These are phyloP conservation scores for Takifugu rubripes DNA, from an alignment of 2,797 vertebrate genomes.

Conservation along the genomic window DNA sequence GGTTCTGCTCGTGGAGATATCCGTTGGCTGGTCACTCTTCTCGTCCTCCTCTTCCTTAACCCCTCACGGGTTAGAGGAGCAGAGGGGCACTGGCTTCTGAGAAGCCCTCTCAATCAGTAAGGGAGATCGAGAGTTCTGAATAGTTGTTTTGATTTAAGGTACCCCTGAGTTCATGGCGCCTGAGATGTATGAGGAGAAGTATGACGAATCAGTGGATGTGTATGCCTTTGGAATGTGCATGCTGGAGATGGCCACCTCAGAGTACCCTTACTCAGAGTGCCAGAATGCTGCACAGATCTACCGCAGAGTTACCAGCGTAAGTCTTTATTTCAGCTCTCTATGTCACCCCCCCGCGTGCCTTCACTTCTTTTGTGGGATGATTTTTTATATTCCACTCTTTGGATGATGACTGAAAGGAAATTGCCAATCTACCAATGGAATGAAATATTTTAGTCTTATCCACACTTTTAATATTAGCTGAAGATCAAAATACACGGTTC, in stretches of 20 bases:
- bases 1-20: slow-evolving; percentile 64
- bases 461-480: too few relatives aligned
- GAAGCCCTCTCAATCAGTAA: slow-evolving; percentile 78
- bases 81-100: slow-evolving; percentile 77
- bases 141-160: slow-evolving; percentile 99
- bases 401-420: background rate
- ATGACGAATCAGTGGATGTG: slow-evolving; percentile 99
- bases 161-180: slow-evolving; percentile 99
- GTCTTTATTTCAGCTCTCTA: slow-evolving; percentile 66
- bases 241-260: slow-evolving; percentile 99
- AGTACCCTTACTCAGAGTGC: slow-evolving; percentile 99
- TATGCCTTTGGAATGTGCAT: slow-evolving; percentile 99
- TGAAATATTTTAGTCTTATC: too few relatives aligned
- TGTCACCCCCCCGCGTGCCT: slow-evolving; percentile 54
- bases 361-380: slow-evolving; percentile 51
- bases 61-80: slow-evolving; percentile 77
- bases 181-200: slow-evolving; percentile 99
- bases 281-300: slow-evolving; percentile 99
- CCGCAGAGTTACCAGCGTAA: slow-evolving; percentile 99
- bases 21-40: slow-evolving; percentile 61
- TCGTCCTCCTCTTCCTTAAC: slow-evolving; percentile 75
- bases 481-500: too few relatives aligned
- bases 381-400: slow-evolving; percentile 27
- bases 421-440: too few relatives aligned
- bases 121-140: slow-evolving; percentile 91